Conservation (phyloP, 2,113 vertebrate species). For the Gnathonemus longibarbis region DNA sequence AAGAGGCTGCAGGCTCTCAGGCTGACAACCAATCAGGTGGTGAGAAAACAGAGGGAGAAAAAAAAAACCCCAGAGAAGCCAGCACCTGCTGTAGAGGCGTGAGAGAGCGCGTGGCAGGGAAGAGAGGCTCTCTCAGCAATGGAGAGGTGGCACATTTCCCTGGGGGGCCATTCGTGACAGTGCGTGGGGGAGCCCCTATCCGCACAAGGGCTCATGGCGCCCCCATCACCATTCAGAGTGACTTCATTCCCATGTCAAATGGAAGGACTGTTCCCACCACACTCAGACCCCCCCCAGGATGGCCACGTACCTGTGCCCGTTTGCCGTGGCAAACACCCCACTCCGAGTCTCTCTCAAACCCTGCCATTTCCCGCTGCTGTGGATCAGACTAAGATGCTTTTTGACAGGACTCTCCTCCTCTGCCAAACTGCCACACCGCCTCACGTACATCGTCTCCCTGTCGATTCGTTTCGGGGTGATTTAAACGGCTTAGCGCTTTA, state of each 20-base stretch:
- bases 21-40: constrained; percentile 16
- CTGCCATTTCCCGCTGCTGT: background rate
- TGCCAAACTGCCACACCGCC: background rate
- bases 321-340: background rate
- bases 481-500: background rate
- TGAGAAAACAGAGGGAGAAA: background rate
- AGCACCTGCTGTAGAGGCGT: background rate
- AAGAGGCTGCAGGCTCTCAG: constrained; percentile 2
- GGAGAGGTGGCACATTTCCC: constrained; percentile 22
- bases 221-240: background rate
- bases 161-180: constrained; percentile 10
- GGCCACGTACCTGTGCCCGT: background rate
- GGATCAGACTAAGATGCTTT: background rate
- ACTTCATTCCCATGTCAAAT: background rate
- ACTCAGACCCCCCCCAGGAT: background rate
- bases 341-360: background rate
- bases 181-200: background rate
- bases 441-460: background rate
- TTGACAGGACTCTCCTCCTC: background rate
- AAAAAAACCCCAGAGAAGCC: background rate
- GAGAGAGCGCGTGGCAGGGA: background rate
- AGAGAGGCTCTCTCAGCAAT: background rate
- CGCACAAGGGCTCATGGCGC: background rate
- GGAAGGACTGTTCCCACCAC: background rate
- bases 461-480: constrained; percentile 32